Conservation (phyloP, 2,888 invertebrate genomes). For the Meteorus cinctellus region DNA sequence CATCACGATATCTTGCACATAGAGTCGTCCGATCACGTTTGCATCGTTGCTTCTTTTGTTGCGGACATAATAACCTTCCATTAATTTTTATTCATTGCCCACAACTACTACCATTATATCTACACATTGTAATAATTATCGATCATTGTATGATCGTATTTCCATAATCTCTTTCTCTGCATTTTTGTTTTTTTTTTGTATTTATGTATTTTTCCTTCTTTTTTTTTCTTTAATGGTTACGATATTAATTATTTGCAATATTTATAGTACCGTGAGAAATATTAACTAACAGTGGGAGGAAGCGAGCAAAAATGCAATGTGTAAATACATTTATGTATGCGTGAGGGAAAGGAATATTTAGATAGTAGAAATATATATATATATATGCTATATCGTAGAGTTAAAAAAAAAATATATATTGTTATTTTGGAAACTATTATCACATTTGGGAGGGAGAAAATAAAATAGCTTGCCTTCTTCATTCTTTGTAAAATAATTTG, state of each 20-base stretch:
- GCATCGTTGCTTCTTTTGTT: constrained; percentile 44
- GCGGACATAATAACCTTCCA: constrained; percentile 42
- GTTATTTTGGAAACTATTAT: no score
- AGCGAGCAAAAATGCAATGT: background rate
- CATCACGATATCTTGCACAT: constrained; percentile 43
- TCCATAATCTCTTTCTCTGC: constrained; percentile 1
- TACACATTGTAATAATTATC: constrained; percentile 41
- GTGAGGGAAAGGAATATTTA: no score
- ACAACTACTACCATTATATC: constrained; percentile 27
- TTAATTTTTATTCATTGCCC: constrained; percentile 45
- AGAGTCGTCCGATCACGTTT: constrained; percentile 40
- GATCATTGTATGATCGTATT: constrained; percentile 34
- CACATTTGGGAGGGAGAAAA: no score
- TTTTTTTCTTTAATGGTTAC: background rate
- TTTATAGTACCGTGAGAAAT: constrained; percentile 22
- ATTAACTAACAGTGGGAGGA: background rate
- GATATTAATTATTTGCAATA: constrained; percentile 11
- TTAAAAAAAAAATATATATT: no score
- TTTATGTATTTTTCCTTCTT: background rate
- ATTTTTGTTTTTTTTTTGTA: background rate
- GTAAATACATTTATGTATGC: background rate
- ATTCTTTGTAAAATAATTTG: no score
- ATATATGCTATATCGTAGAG: no score
- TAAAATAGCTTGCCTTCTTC: no score
- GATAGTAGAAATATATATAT: no score